Conservation (phyloP, 1,140 invertebrate genomes). For the Sweltsa coloradensis region DNA sequence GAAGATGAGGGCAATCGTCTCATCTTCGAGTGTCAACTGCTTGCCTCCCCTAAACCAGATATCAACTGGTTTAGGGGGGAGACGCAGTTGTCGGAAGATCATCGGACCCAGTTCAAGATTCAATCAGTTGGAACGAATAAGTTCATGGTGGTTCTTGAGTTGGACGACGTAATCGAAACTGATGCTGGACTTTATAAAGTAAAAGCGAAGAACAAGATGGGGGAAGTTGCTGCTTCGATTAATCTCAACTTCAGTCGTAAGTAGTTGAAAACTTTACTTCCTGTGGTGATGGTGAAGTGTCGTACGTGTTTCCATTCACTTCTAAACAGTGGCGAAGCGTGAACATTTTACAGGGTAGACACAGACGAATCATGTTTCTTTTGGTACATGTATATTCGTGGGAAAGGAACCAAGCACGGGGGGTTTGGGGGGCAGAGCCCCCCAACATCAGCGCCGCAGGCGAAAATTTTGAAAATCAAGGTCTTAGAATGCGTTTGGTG, state of each 20-base stretch:
- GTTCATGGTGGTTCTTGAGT: constrained; percentile 80
- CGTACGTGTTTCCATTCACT: too few species aligned
- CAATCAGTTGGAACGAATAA: constrained; percentile 74
- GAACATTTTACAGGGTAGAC: too few species aligned
- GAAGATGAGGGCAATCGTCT: constrained; percentile 92
- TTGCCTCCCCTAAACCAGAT: constrained; percentile 77
- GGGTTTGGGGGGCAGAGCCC: too few species aligned
- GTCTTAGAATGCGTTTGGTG: too few species aligned
- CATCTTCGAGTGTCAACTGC: constrained; percentile 87
- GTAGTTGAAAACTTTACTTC: too few species aligned
- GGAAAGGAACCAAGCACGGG: too few species aligned
- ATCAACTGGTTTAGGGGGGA: constrained; percentile 88
- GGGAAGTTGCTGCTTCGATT: constrained; percentile 95
- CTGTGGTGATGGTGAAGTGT: too few species aligned
- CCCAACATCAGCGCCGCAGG: too few species aligned
- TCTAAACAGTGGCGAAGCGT: too few species aligned
- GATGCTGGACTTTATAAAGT: constrained; percentile 97
- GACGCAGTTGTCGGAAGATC: constrained; percentile 65
- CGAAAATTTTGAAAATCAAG: too few species aligned
- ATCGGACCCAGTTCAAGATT: constrained; percentile 72
- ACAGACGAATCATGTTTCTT: too few species aligned
- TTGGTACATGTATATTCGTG: too few species aligned
- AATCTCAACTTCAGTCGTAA: constrained; percentile 98
- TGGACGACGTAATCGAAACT: constrained; percentile 89
- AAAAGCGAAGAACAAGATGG: constrained; percentile 94